Evolutionary conservation across 2,113 vertebrate genomes (phyloP), one percentile per base, ranked within the genome.

Genomic region (Osmerus eperlanus): DNA sequence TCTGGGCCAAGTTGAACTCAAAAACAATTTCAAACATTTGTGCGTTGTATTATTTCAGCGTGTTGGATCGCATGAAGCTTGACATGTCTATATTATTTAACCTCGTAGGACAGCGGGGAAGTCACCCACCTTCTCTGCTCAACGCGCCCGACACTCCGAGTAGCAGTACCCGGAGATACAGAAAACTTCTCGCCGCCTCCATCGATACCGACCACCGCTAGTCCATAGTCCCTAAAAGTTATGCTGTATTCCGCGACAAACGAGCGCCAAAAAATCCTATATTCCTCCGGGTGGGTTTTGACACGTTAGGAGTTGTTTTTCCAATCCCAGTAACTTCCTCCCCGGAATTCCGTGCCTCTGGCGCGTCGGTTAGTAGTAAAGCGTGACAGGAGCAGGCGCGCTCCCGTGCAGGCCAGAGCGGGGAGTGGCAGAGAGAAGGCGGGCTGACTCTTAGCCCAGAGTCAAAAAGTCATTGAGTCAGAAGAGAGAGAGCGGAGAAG

Each of bases 91-190:
- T 41, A 41, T 6, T 41, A 41, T 9, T 7, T 41, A 7, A 41
- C 36, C 36, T 9, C 5, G 7, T 41, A 41, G 3, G 16, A 4
- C 47, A 23, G 13, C 18, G 18, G 7, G 29, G 58, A 84, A 75
- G 76, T 19, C 18, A 92, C 91, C 86, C 84, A 93, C 92, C 92
- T 93, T 93, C 91, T 88, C 91, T 91, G 76, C 74, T 86, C 80
- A 79, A 54, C 18, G 84, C 77, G 81, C 85, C 82, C 76, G 89
- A 70, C 74, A 67, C 83, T 79, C 82, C 89, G 77, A 90, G 80
- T 76, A 93, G 77, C 81, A 89, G 84, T 79, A 88, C 84, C 82
- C 86, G 84, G 83, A 90, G 80, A 29, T 89, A 83, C 80, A 89
- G 19, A 81, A 90, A 92, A 91, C 89, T 92, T 90, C 88, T 91